phyloP scores from a whole-genome alignment of 1,140 invertebrate genomes.

The Saccostrea echinata region DNA sequence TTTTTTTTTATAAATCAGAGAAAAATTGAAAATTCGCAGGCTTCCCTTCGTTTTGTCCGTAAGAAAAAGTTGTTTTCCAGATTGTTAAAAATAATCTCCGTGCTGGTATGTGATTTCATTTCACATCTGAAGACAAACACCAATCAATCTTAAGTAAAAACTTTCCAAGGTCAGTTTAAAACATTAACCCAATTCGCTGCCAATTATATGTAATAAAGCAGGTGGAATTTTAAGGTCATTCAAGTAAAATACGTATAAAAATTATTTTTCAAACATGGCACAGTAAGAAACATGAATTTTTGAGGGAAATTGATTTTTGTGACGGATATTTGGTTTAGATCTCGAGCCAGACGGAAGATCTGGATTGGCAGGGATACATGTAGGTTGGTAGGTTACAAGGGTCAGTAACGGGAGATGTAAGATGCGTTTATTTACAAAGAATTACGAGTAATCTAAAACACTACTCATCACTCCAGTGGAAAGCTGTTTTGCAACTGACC shows the following conservation, averaged over 20 bases:
- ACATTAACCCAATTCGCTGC: conserved; percentile 5
- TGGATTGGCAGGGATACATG: neutral
- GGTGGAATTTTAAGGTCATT: conserved; percentile 23
- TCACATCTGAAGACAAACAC: conserved; percentile 4
- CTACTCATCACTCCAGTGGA: neutral
- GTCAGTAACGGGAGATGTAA: neutral
- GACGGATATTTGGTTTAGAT: conserved; percentile 11
- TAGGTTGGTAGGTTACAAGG: conserved; percentile 20
- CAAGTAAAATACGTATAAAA: conserved; percentile 8
- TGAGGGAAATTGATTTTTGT: neutral
- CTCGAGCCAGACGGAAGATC: neutral
- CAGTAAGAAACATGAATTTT: neutral
- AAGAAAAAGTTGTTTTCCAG: neutral
- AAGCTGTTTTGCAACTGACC: conserved; percentile 26
- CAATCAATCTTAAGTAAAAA: neutral
- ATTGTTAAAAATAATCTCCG: neutral
- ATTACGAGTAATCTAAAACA: conserved; percentile 27
- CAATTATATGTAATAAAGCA: conserved; percentile 1
- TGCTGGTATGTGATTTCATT: neutral
- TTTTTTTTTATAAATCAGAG: neutral
- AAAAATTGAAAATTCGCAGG: neutral
- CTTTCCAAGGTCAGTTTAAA: conserved; percentile 16
- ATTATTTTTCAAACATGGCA: neutral
- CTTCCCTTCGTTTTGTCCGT: neutral
- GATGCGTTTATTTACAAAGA: conserved; percentile 13